phyloP scores from a whole-genome alignment of 2,113 vertebrate genomes.

The Hassar affinis region DNA sequence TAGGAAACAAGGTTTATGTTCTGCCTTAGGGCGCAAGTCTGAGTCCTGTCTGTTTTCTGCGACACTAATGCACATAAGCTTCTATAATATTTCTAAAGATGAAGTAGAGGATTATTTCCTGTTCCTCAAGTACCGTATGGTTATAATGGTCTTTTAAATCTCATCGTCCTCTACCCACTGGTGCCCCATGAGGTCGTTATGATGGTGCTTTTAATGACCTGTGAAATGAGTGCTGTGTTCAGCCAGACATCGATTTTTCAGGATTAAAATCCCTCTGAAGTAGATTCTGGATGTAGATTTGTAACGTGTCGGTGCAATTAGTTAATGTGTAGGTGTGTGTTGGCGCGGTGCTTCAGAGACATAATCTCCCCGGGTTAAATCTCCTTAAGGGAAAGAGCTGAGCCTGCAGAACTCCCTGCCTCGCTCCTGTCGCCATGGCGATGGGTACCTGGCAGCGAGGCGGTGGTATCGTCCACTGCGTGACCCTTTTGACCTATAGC shows the following conservation, averaged over 20 bases:
- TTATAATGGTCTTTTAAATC: neutral
- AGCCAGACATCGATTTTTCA: neutral
- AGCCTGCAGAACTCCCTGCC: constrained; percentile 49
- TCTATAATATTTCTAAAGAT: neutral
- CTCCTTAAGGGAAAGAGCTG: constrained; percentile 62
- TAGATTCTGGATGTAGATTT: neutral
- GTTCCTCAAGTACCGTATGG: too few species aligned
- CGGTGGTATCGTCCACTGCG: constrained; percentile 14
- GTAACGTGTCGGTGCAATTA: neutral
- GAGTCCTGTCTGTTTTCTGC: neutral
- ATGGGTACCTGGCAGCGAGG: constrained; percentile 25
- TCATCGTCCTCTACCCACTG: neutral
- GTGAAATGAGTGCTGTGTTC: neutral
- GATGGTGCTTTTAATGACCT: neutral
- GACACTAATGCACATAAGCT: neutral
- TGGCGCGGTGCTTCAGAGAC: constrained; percentile 22
- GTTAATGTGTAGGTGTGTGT: constrained; percentile 29
- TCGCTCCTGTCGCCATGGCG: constrained; percentile 46
- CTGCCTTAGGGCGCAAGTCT: neutral
- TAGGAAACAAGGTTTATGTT: neutral
- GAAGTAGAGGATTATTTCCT: neutral
- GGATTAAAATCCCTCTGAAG: neutral
- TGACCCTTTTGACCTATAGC: too few species aligned
- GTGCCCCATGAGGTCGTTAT: neutral
- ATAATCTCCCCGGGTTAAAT: constrained; percentile 64